A percentile compares a stretch with the other conserved stretches of the same genome.
Evolutionary conservation across 2,888 invertebrate species (phyloP).

Genomic region (Eristalinus aeneus): DNA sequence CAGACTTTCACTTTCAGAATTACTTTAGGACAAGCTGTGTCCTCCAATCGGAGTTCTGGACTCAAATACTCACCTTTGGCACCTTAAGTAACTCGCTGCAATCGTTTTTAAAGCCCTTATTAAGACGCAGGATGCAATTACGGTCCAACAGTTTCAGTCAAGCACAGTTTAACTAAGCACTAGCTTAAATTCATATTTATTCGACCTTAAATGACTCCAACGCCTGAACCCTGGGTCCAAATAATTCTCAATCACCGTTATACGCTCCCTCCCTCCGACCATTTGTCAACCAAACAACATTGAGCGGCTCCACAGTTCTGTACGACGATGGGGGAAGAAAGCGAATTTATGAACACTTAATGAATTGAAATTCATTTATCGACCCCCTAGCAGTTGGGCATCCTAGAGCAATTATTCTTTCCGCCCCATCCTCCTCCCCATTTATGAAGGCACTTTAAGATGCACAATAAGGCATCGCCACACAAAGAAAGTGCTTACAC

Average conservation of each 20-base stretch:
- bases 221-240: not conserved
- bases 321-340: conserved; percentile 11
- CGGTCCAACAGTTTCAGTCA: no score
- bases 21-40: no score
- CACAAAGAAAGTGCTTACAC: conserved; percentile 63
- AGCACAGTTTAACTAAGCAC: not conserved
- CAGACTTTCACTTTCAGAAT: no score
- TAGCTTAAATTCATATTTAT: not conserved
- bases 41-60: no score
- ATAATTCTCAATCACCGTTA: not conserved
- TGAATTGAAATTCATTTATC: conserved; percentile 68
- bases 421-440: not conserved
- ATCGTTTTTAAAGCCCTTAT: no score
- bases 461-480: conserved; percentile 33
- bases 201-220: not conserved
- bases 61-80: no score
- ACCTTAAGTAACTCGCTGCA: no score
- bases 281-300: not conserved
- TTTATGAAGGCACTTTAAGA: conserved; percentile 35
- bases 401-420: conserved; percentile 60
- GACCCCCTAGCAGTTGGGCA: conserved; percentile 39
- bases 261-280: not conserved
- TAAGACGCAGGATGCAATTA: no score
- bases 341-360: conserved; percentile 61
- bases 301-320: conserved; percentile 22